These are phyloP conservation scores for Ifrita kowaldi DNA, from an alignment of 2,113 vertebrate species.

Conservation along the genomic window DNA sequence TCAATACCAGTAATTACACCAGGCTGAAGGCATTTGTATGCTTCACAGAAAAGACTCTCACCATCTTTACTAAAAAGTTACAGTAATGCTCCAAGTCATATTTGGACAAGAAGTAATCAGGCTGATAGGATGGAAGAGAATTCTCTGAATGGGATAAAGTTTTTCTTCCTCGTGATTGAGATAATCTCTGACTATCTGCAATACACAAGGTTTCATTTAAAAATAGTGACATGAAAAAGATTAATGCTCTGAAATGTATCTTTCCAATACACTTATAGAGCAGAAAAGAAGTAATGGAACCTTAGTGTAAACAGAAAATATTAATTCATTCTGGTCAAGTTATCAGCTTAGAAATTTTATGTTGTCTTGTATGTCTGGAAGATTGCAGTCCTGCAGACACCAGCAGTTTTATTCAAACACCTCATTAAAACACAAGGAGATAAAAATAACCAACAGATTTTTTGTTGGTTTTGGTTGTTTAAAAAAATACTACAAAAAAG, in stretches of 20 bases:
- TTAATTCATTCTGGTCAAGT: background rate
- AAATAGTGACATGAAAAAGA: background rate
- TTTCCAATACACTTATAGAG: background rate
- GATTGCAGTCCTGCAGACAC: background rate
- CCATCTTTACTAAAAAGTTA: constrained; percentile 6
- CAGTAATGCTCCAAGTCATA: background rate
- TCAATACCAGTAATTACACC: background rate
- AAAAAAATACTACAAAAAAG: background rate
- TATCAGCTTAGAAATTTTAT: background rate
- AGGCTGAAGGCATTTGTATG: background rate
- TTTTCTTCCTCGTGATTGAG: background rate
- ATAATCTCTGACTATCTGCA: background rate
- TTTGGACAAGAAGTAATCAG: background rate
- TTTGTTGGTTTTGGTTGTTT: background rate
- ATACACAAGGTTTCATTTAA: background rate
- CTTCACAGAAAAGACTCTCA: background rate
- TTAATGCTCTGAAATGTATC: background rate
- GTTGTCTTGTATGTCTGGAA: background rate
- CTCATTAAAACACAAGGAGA: background rate
- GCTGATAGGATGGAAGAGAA: background rate
- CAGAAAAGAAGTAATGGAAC: background rate
- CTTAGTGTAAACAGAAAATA: background rate
- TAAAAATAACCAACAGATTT: background rate
- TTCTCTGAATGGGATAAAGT: background rate
- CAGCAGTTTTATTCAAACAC: background rate